A percentile compares a stretch with the other conserved stretches of the same genome.
Evolutionary conservation across 2,888 invertebrate species (phyloP).

Genomic region (Mylabris sibirica): DNA sequence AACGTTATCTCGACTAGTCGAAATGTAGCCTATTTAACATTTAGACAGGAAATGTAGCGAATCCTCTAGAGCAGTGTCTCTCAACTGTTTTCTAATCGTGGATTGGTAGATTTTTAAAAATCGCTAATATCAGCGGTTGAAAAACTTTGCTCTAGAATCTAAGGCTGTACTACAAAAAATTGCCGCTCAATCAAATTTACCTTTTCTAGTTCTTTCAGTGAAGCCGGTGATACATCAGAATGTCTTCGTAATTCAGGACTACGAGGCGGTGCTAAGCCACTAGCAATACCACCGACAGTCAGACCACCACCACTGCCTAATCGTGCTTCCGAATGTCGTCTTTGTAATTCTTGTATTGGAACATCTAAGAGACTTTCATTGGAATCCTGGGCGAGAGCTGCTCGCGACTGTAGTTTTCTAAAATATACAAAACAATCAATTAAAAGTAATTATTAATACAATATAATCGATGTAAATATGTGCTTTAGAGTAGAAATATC

Average conservation of each 20-base stretch:
- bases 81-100: no score
- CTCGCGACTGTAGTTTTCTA: conserved; percentile 77
- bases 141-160: no score
- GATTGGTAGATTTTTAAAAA: no score
- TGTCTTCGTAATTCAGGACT: conserved; percentile 84
- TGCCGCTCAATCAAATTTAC: conserved; percentile 61
- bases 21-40: neutral
- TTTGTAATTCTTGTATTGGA: conserved; percentile 79
- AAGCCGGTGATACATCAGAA: conserved; percentile 87
- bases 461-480: neutral
- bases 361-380: conserved; percentile 85
- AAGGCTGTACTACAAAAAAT: no score
- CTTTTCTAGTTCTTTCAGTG: conserved; percentile 88
- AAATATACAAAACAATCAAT: conserved; percentile 48
- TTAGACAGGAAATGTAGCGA: neutral
- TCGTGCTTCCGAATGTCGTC: conserved; percentile 82
- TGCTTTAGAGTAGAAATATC: neutral
- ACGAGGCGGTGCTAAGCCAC: conserved; percentile 81
- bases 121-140: no score
- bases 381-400: conserved; percentile 80
- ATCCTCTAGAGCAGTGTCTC: neutral
- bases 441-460: neutral
- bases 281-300: conserved; percentile 64
- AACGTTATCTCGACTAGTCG: neutral
- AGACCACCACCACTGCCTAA: conserved; percentile 67